A percentile compares a stretch with the other conserved stretches of the same genome.
These are phyloP conservation scores for Subanguina moxae DNA, from an alignment of 1,140 invertebrate species.

Conservation along the genomic window DNA sequence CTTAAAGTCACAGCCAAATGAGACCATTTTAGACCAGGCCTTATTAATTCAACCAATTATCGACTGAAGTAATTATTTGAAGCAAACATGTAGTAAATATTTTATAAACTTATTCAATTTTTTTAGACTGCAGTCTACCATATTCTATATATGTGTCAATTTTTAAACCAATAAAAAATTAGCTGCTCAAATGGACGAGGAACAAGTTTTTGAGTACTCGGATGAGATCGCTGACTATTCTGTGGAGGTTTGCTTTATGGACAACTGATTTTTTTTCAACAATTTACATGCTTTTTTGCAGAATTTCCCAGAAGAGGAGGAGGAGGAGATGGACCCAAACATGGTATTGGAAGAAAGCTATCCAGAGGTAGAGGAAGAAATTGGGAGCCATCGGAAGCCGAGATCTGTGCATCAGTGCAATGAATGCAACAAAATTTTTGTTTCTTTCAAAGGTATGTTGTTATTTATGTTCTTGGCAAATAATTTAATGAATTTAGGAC, in stretches of 20 bases:
- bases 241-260: conserved; percentile 3
- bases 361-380: not conserved
- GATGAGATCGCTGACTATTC: conserved; percentile 26
- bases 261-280: conserved; percentile 15
- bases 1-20: no score
- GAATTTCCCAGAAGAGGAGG: not conserved
- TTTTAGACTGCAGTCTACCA: no score
- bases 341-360: conserved; percentile 11
- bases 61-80: no score
- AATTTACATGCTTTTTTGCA: conserved; percentile 9
- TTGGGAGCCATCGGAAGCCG: conserved; percentile 4
- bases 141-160: no score
- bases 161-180: no score
- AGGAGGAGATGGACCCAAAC: conserved; percentile 22
- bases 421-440: conserved; percentile 58
- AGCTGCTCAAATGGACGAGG: conserved; percentile 19
- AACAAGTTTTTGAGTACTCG: conserved; percentile 22
- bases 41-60: no score
- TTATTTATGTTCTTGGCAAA: conserved; percentile 15
- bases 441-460: conserved; percentile 59
- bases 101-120: no score
- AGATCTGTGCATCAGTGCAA: conserved; percentile 56
- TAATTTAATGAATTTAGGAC: conserved; percentile 24
- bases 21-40: no score
- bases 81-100: no score